A percentile compares a stretch with the other conserved stretches of the same genome.
phyloP scores from a whole-genome alignment of 2,797 vertebrate species.

The Spinus olivaceus region DNA sequence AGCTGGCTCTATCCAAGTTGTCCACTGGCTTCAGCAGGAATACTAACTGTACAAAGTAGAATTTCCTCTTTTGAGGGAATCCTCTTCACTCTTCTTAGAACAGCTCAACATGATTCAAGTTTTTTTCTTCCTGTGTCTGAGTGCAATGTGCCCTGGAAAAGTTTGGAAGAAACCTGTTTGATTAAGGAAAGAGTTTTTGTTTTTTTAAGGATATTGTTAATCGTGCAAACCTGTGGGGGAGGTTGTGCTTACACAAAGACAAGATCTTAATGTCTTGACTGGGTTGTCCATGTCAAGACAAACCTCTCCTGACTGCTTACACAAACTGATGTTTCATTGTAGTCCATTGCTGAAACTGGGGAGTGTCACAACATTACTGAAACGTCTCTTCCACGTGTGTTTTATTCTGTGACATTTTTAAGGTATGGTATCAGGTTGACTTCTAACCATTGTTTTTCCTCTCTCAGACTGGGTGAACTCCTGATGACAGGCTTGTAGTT shows the following conservation, averaged over 20 bases:
- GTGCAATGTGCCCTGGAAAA: not conserved
- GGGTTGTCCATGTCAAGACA: not conserved
- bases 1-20: not conserved
- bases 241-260: not conserved
- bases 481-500: slow-evolving; percentile 46
- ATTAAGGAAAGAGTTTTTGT: not conserved
- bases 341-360: not conserved
- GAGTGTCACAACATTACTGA: not conserved
- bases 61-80: not conserved
- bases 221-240: not conserved
- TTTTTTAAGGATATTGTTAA: not conserved
- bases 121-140: not conserved
- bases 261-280: not conserved
- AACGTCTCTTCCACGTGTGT: not conserved
- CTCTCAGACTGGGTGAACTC: slow-evolving; percentile 15
- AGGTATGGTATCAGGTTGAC: not conserved
- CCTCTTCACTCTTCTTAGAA: not conserved
- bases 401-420: not conserved
- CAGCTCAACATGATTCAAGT: not conserved
- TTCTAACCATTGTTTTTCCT: slow-evolving; percentile 8
- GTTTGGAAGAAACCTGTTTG: not conserved
- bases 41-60: not conserved
- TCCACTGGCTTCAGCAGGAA: not conserved
- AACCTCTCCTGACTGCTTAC: not conserved
- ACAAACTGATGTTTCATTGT: not conserved